A percentile compares a stretch with the other conserved stretches of the same genome.
Evolutionary conservation across 2,797 vertebrate genomes (phyloP).

Genomic region (Pseudocheirus occidentalis): DNA sequence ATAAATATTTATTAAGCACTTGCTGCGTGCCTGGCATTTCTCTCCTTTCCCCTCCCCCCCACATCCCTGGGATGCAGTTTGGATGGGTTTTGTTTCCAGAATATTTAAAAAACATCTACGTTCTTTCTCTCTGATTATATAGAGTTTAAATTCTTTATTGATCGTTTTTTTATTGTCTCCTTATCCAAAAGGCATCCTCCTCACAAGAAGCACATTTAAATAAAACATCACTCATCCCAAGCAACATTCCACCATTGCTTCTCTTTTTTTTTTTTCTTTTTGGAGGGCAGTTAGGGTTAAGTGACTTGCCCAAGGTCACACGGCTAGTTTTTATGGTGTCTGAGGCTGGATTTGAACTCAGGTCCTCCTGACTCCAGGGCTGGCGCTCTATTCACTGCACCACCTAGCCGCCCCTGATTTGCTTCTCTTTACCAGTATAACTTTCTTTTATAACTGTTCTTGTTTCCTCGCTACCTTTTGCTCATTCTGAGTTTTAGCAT

Average conservation of each 20-base stretch:
- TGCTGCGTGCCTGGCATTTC: too few relatives aligned
- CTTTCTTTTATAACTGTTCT: neutral
- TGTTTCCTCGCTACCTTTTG: neutral
- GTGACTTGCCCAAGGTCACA: too few relatives aligned
- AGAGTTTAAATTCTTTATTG: neutral
- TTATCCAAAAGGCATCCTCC: neutral
- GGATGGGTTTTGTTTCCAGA: neutral
- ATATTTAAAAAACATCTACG: neutral
- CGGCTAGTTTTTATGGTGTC: too few relatives aligned
- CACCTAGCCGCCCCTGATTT: neutral
- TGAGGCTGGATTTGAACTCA: too few relatives aligned
- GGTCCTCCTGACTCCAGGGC: too few relatives aligned
- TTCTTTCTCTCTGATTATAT: neutral
- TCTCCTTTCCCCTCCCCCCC: accelerated
- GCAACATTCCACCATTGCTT: too few relatives aligned
- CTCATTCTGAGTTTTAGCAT: neutral
- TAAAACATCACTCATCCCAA: neutral
- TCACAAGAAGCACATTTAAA: neutral
- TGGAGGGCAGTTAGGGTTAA: too few relatives aligned
- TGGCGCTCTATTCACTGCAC: too few relatives aligned
- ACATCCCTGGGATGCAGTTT: neutral
- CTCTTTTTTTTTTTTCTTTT: too few relatives aligned
- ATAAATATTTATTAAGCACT: too few relatives aligned
- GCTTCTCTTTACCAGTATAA: neutral
- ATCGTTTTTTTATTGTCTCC: neutral